These are phyloP conservation scores for Pteruthius melanotis DNA, from an alignment of 2,113 vertebrate species.

Conservation along the genomic window DNA sequence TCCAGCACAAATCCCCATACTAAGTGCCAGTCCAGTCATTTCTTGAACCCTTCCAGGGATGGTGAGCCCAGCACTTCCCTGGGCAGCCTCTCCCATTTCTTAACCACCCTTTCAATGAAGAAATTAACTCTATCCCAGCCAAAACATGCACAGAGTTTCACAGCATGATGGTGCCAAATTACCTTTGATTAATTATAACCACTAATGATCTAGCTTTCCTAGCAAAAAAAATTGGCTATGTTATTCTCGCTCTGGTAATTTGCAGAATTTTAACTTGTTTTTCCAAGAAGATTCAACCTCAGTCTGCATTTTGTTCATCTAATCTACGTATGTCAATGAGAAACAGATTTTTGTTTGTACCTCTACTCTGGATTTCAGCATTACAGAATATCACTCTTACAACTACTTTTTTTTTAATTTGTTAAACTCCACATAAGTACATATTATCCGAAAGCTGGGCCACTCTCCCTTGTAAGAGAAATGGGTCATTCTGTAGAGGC, in stretches of 20 bases:
- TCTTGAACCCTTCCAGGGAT: not conserved
- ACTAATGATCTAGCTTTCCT: not conserved
- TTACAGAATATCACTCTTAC: not conserved
- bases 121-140: not conserved
- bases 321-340: not conserved
- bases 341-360: not conserved
- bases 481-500: not conserved
- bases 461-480: not conserved
- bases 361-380: not conserved
- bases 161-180: not conserved
- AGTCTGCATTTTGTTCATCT: not conserved
- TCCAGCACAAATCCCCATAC: not conserved
- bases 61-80: not conserved
- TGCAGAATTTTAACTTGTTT: not conserved
- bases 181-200: conserved; percentile 15
- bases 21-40: not conserved
- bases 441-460: not conserved
- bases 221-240: not conserved
- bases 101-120: not conserved
- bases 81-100: not conserved
- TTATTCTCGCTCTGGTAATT: not conserved
- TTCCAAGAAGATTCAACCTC: not conserved
- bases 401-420: not conserved
- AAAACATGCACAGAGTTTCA: not conserved
- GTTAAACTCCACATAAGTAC: not conserved